Conservation (phyloP, 2,797 vertebrate genomes). For the Gymnopithys bicolor region DNA sequence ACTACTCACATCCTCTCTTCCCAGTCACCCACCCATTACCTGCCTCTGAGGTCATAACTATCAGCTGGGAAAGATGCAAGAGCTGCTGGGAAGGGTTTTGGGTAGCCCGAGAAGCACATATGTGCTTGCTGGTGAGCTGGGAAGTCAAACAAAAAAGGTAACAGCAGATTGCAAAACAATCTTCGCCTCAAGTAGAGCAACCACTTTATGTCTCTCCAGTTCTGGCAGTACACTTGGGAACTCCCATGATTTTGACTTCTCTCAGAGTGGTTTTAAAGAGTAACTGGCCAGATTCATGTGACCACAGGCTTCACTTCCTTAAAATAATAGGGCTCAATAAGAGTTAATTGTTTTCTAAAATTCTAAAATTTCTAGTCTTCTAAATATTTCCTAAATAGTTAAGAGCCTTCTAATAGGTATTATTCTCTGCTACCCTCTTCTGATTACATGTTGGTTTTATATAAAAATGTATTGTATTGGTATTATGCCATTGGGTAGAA, state of each 20-base stretch:
- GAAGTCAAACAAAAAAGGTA: background rate
- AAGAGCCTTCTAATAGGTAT: background rate
- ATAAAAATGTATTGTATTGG: background rate
- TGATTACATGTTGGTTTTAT: fast-evolving
- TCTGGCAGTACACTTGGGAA: background rate
- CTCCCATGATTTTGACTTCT: background rate
- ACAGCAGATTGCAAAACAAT: background rate
- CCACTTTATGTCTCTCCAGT: background rate
- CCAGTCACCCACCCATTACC: background rate
- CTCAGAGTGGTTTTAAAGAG: background rate
- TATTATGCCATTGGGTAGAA: background rate
- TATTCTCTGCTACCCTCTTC: background rate
- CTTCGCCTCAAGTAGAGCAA: background rate
- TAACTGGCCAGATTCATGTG: background rate
- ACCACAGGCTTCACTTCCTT: background rate
- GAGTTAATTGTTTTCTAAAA: background rate
- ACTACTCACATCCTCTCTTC: background rate
- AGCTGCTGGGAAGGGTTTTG: background rate
- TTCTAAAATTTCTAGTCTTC: background rate
- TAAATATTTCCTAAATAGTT: background rate
- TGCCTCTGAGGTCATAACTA: background rate
- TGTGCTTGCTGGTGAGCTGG: background rate
- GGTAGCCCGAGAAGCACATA: background rate
- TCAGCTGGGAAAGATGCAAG: background rate
- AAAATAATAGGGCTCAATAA: background rate